Evolutionary conservation across 2,113 vertebrate species (phyloP).

Genomic region (Myotis yumanensis): DNA sequence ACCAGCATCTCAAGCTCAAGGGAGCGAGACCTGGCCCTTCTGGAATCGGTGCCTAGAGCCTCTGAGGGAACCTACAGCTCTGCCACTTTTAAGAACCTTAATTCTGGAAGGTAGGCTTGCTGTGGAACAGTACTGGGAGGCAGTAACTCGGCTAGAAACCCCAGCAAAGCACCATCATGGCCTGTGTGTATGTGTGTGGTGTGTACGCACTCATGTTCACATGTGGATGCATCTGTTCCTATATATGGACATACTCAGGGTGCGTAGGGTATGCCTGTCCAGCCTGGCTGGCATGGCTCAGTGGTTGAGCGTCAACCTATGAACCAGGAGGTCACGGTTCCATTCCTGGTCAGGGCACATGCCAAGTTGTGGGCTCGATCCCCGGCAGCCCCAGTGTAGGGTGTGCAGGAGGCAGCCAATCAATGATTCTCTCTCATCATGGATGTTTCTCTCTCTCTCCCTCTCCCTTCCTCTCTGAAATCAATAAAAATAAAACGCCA

Average conservation of each 20-base stretch:
- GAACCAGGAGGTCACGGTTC: too few relatives aligned
- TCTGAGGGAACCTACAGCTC: not conserved
- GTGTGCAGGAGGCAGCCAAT: too few relatives aligned
- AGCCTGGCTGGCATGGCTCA: too few relatives aligned
- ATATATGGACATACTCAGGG: not conserved
- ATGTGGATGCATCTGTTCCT: not conserved
- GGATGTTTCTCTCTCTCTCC: too few relatives aligned
- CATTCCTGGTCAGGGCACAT: too few relatives aligned
- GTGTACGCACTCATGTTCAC: fast-evolving
- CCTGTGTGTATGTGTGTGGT: not conserved
- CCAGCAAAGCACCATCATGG: not conserved
- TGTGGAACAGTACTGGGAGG: not conserved
- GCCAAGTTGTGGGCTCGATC: too few relatives aligned
- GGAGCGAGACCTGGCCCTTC: not conserved
- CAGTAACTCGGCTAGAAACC: not conserved
- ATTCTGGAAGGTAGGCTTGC: not conserved
- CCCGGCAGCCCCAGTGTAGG: too few relatives aligned
- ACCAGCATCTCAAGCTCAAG: not conserved
- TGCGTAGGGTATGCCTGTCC: not conserved
- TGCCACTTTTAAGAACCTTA: not conserved
- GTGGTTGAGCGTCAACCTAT: too few relatives aligned
- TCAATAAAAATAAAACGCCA: not conserved
- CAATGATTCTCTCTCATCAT: too few relatives aligned
- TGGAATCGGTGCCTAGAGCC: not conserved
- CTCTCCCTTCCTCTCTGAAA: too few relatives aligned